Evolutionary conservation across 2,113 vertebrate species (phyloP), one percentile per base, ranked within the genome.

Genomic region (Microtus richardsoni): DNA sequence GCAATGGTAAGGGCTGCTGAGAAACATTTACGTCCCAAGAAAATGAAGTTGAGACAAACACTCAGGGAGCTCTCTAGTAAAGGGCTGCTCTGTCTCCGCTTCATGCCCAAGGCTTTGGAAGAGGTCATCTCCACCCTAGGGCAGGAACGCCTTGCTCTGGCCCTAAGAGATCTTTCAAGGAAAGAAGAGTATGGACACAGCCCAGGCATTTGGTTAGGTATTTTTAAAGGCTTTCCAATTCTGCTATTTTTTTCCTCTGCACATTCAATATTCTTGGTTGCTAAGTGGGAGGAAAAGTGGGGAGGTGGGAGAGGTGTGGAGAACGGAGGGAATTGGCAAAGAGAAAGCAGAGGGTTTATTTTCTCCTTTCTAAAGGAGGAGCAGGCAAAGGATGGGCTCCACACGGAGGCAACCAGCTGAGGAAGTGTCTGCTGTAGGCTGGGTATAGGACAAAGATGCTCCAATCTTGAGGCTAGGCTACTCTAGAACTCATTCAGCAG

Each of bases 261-360:
- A 95, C 92, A 96, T 96, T 92, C 97, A 97, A 95, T 97, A 97
- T 97, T 98, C 97, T 97, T 93, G 97, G 97, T 97, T 98, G 97
- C 96, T 97, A 96, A 93, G 97, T 97, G 97, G 97, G 97, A 97
- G 96, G 96, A 85, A 94, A 97, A 90, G 95, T 94, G 94, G 97
- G 96, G 97, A 97, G 97, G 96, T 97, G 97, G 97, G 97, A 95
- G 97, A 96, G 92, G 95, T 97, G 97, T 95, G 96, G 97, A 93
- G 89, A 95, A 49, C 83, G 91, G 94, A 95, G 95, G 78, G 82
- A 96, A 77, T 52, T 95, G 97, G 96, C 97, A 96, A 44, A 30
- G 9, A 0, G 36, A 77, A 70, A 13, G 89, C 86, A 68, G 96
- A 75, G 85, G 92, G 36, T 94, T 95, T 97, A 89, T 96, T 64